Conservation (phyloP, 2,113 vertebrate genomes). For the Sylvietta virens region DNA sequence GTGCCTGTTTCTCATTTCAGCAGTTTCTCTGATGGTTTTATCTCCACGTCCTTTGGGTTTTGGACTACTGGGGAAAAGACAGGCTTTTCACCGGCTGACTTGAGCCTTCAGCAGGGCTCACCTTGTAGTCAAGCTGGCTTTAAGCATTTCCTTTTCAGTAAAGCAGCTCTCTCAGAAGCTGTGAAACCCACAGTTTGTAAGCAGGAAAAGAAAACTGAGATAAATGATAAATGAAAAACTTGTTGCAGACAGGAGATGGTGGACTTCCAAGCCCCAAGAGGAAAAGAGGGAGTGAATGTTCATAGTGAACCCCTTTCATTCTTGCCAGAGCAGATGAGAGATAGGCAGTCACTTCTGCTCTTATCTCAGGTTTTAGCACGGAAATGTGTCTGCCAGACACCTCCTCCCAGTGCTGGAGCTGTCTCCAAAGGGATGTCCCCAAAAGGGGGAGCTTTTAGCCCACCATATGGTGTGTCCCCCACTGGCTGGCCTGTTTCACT, state of each 20-base stretch:
- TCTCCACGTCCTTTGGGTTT: not conserved
- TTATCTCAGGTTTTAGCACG: not conserved
- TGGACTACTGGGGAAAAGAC: not conserved
- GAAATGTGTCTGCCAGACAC: constrained; percentile 17
- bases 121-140: not conserved
- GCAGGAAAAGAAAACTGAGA: constrained; percentile 17
- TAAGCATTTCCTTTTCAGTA: not conserved
- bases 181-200: not conserved
- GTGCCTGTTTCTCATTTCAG: constrained; percentile 31
- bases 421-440: constrained; percentile 46
- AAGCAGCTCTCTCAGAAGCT: not conserved
- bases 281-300: not conserved
- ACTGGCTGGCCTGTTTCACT: not conserved
- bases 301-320: constrained; percentile 33
- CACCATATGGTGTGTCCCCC: not conserved
- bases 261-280: not conserved
- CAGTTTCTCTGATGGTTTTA: constrained; percentile 34
- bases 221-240: not conserved
- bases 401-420: not conserved
- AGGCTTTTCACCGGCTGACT: not conserved
- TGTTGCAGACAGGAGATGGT: not conserved
- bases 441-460: constrained; percentile 62
- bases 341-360: not conserved
- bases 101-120: not conserved
- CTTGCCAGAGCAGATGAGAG: not conserved